phyloP scores from a whole-genome alignment of 2,888 invertebrate species.

The Eueremaeus valkanovi region DNA sequence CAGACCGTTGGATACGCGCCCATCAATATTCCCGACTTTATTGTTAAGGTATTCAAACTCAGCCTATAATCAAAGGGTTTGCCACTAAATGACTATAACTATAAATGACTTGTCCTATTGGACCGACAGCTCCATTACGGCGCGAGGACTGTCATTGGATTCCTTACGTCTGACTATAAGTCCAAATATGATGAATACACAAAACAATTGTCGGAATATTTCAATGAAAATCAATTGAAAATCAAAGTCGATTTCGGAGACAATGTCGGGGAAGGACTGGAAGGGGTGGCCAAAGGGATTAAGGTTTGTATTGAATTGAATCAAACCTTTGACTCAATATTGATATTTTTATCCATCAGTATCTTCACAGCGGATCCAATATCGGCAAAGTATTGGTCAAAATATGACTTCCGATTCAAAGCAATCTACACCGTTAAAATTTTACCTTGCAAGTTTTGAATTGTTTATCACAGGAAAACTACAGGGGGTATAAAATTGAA shows the following conservation, averaged over 20 bases:
- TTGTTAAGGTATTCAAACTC: conserved; percentile 25
- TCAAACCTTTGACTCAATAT: background rate
- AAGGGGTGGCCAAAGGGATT: conserved; percentile 8
- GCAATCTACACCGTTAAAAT: too few species aligned
- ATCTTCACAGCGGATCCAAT: conserved; percentile 28
- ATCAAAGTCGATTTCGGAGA: conserved; percentile 5
- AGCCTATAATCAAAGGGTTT: background rate
- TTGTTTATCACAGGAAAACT: too few species aligned
- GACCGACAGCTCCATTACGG: conserved; percentile 37
- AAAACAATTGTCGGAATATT: conserved; percentile 33
- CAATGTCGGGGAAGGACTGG: background rate
- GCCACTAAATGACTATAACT: too few species aligned
- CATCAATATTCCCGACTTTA: conserved; percentile 35
- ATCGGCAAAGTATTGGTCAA: conserved; percentile 24
- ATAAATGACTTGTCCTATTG: background rate
- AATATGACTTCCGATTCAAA: background rate
- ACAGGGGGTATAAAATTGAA: too few species aligned
- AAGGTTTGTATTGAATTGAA: background rate
- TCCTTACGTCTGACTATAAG: conserved; percentile 24
- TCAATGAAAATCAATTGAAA: background rate
- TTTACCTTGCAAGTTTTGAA: too few species aligned
- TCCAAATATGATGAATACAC: conserved; percentile 6
- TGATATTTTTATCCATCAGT: conserved; percentile 7
- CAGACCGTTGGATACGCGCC: conserved; percentile 48
- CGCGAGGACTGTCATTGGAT: conserved; percentile 33